Evolutionary conservation across 1,140 invertebrate genomes (phyloP), one percentile per base, ranked within the genome.

Genomic region (Diachasmimorpha longicaudata): DNA sequence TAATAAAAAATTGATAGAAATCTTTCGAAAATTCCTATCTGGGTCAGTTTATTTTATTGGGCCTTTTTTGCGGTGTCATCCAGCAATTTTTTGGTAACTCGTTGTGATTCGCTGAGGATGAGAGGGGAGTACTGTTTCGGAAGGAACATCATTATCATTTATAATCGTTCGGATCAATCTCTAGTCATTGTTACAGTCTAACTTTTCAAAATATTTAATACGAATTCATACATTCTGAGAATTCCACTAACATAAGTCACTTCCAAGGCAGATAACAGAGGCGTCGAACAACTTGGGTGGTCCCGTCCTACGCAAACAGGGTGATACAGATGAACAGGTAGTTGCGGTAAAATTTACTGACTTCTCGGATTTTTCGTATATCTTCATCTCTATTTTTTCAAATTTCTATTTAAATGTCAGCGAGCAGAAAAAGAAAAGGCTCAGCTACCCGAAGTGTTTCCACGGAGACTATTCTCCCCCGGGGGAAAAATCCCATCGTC

Each of bases 291-390:
- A 79, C 82, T 78, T 85, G 84, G 84, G 85, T 86, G 85, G 85
- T 86, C 85, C 76, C 81, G 80, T 84, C 84, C 85, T 85, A 85
- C 84, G 85, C 85, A 86, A 86, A 86, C 84, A 85, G 80, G 58
- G 23, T 23, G 58, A 63, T 63, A 63, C 58, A 63, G 58, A 63
- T 63, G 58, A 63, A 63, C 58, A 63, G 58, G 58, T 63, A 63
- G 58, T 63, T 23, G 58, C 31, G 25, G 58, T 25, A 25, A 63
- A 63, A 63, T 63, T 63, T 63, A 63, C 58, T 63, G 58, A 63
- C 58, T 63, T 63, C 23, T 63, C 14, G 58, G 23, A 25, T 63
- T 63, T 63, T 63, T 63, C 58, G 58, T 63, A 63, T 63, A 25
- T 63, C 58, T 63, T 14, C 58, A 31, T 8, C 23, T 31, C 19